Evolutionary conservation across 2,797 vertebrate genomes (phyloP), one percentile per base, ranked within the genome.

Genomic region (Takifugu rubripes): DNA sequence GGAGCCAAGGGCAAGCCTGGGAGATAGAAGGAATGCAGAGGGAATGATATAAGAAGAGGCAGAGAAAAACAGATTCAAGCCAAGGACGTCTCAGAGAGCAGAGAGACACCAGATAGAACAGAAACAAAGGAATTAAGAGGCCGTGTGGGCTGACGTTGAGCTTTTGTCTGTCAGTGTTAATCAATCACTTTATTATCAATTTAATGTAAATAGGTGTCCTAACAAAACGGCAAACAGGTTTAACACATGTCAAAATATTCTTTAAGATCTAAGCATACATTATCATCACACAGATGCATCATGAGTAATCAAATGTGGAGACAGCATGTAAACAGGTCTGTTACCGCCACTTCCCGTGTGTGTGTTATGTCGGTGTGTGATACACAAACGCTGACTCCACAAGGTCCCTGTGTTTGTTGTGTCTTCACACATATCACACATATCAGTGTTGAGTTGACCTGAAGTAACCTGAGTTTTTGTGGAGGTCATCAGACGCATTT

Each of bases 391-490:
- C 58, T 64, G 64, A 61, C 46, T 75, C 67, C 71, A 73, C 78
- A 82, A 74, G 79, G 76, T 84, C 76, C 58, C 64, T 62, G 52
- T 25, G 10, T 44, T 64, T 84, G 72, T 77, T 81, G 61, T 80
- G 61, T 67, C 50, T 59, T 43, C 50, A 52, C 59, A 83, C 79
- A 83, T 86, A 83, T 43, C 50, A 52, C 59, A 83, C 79, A 83
- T 86, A 83, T 86, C 82, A 80, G 59, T 1, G 2, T 79, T 77
- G 45, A 70, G 56, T 66, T 66, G 74, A 81, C 83, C 83, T 84
- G 85, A 75, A 77, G 64, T 45, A 59, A 66, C 51, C 25, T 52
- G 26, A 25, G 16, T n/a, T n/a, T 10, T 33, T 33, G 33, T 2
- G 2, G 33, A 33, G 33, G 10, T 10, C 11, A 33, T 12, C 12